Base-by-base conservation (phyloP, 2,113 vertebrate species). In the Trogon melanurus region DNA sequence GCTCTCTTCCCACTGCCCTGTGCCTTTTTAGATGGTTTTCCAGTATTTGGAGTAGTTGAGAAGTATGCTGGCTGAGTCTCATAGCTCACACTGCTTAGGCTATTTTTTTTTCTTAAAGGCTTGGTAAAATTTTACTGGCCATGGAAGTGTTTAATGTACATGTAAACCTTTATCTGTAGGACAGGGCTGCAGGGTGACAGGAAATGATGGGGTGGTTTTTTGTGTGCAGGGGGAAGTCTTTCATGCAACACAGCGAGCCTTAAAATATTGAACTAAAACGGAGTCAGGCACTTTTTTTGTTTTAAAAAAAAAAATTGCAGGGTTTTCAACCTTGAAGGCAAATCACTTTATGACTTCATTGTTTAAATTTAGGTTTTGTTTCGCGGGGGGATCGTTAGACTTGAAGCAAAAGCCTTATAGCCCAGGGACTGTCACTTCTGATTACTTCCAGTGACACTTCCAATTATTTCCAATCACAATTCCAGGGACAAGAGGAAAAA, bases 371-470 rank as follows among this genome's bases (percentile, higher is more conserved):
- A 98, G 98, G 97, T 87, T 95, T 96, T 94, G 82, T 89, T 98
- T 96, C 96, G 95, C 53, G 13, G 94, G 89, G 62, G 81, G 83
- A 92, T 97, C 22, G 57, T 97, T 98, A 95, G 92, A 97, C 97
- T 97, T 18, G 84, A 94, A 97, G 97, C 97, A 58, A 95, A 97
- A 94, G 89, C 97, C 97, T 97, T 71, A 93, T 96, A 97, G 95
- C 97, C 96, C 95, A 96, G 92, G 58, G 94, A 96, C 97, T 98
- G 98, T 98, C 98, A 97, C 97, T 98, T 97, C 95, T 84, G 93
- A 97, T 98, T 98, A 98, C 93, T 98, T 98, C 97, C 97, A 97
- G 97, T 98, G 97, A 97, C 97, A 98, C 97, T 98, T 98, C 96
- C 97, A 97, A 97, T 98, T 97, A 98, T 98, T 97, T 97, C 93